Evolutionary conservation across 2,113 vertebrate species (phyloP).

Genomic region (Sander vitreus): DNA sequence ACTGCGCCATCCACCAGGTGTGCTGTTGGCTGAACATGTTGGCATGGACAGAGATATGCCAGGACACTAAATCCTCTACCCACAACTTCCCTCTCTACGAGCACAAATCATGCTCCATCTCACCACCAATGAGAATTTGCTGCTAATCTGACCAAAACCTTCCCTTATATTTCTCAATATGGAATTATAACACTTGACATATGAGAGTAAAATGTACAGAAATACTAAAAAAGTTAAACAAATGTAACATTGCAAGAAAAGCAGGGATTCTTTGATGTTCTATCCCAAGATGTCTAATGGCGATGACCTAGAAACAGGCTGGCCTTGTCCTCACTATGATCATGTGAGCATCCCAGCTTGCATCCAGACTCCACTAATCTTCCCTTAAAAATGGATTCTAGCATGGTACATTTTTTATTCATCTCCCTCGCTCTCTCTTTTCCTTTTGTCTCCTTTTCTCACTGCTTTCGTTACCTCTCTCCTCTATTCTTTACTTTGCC

Average conservation of each 20-base stretch:
- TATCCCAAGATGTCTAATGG: slow-evolving; percentile 52
- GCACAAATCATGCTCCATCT: slow-evolving; percentile 25
- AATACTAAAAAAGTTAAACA: background rate
- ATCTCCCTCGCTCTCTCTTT: slow-evolving; percentile 62
- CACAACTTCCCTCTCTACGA: slow-evolving; percentile 12
- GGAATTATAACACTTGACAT: background rate
- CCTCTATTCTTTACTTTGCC: slow-evolving; percentile 66
- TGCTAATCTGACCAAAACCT: background rate
- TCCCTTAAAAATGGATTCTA: slow-evolving; percentile 73
- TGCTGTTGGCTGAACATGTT: slow-evolving; percentile 39
- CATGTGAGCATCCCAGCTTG: slow-evolving; percentile 66
- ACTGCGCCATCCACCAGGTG: slow-evolving; percentile 59
- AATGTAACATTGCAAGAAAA: slow-evolving; percentile 19
- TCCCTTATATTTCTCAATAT: background rate
- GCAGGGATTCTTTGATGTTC: slow-evolving; percentile 61
- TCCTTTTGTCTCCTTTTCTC: slow-evolving; percentile 50
- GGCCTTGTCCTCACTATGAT: slow-evolving; percentile 61
- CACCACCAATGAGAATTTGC: background rate
- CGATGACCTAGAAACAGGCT: slow-evolving; percentile 76
- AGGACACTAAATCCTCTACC: slow-evolving; percentile 19
- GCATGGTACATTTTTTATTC: slow-evolving; percentile 75
- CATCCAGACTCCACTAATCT: slow-evolving; percentile 72
- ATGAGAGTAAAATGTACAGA: background rate
- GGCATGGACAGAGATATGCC: slow-evolving; percentile 29
- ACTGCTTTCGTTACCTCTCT: slow-evolving; percentile 45